Evolutionary conservation across 2,888 invertebrate genomes (phyloP).

Genomic region (Drosophila prolongata): DNA sequence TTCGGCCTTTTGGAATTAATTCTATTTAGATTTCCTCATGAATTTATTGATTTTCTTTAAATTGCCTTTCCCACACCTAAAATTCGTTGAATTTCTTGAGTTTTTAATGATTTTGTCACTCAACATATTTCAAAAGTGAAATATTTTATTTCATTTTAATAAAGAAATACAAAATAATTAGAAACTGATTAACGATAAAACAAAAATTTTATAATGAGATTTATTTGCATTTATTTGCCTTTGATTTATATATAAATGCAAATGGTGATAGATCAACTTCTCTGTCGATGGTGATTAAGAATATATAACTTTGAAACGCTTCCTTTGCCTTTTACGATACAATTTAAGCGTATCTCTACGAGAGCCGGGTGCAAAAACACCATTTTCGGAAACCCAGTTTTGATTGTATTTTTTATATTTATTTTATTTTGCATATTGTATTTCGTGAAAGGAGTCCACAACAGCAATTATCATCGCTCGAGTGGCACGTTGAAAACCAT

Average conservation of each 20-base stretch:
- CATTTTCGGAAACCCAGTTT: background rate
- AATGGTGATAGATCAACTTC: no score
- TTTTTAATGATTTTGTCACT: background rate
- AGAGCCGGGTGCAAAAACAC: background rate
- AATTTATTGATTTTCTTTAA: slow-evolving; percentile 6
- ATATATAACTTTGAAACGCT: no score
- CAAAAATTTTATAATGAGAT: no score
- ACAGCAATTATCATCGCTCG: slow-evolving; percentile 30
- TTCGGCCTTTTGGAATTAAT: slow-evolving; percentile 3
- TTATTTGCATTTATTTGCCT: no score
- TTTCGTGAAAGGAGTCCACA: background rate
- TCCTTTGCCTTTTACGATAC: no score
- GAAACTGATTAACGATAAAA: no score
- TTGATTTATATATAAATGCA: no score
- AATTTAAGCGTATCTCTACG: no score
- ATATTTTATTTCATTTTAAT: no score
- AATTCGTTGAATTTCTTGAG: background rate
- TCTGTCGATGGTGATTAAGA: no score
- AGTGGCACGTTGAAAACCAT: slow-evolving; percentile 32
- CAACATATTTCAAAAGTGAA: no score
- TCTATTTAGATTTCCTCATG: background rate
- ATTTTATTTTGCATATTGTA: slow-evolving; percentile 4
- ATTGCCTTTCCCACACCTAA: background rate
- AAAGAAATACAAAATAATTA: no score
- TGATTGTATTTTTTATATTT: background rate